These are phyloP conservation scores for Coracopsis vasa DNA, from an alignment of 2,113 vertebrate species.

Conservation along the genomic window DNA sequence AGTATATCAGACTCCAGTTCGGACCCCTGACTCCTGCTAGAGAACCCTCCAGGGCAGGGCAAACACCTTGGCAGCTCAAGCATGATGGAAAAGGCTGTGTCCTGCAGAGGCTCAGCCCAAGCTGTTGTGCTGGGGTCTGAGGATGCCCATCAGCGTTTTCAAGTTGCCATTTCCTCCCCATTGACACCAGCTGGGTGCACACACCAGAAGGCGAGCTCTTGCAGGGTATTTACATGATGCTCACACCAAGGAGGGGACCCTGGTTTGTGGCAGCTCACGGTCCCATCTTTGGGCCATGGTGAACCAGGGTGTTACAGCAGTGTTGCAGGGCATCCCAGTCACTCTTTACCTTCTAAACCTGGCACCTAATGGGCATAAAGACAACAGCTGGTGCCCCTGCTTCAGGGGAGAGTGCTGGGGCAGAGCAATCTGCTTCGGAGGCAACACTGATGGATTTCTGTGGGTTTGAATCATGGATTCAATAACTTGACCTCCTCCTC, in stretches of 20 bases:
- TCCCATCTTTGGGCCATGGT: fast-evolving
- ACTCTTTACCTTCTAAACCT: not conserved
- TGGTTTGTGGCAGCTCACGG: not conserved
- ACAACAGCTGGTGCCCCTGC: fast-evolving
- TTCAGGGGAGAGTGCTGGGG: not conserved
- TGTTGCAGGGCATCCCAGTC: not conserved
- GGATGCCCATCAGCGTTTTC: not conserved
- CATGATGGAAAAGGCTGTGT: not conserved
- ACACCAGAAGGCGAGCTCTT: not conserved
- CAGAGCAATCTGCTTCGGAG: fast-evolving
- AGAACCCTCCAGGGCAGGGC: not conserved
- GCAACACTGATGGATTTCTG: not conserved
- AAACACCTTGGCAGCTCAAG: not conserved
- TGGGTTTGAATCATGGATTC: not conserved
- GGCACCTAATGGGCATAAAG: not conserved
- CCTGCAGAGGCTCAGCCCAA: not conserved
- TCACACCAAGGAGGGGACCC: not conserved
- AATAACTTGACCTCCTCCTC: not conserved
- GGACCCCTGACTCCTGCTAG: not conserved
- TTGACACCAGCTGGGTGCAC: fast-evolving
- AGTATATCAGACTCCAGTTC: not conserved
- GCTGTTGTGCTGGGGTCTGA: not conserved
- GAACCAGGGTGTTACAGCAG: not conserved
- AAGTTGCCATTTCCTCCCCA: not conserved
- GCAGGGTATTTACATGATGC: not conserved